A percentile compares a stretch with the other conserved stretches of the same genome.
phyloP scores from a whole-genome alignment of 2,797 vertebrate genomes.

The Clangula hyemalis region DNA sequence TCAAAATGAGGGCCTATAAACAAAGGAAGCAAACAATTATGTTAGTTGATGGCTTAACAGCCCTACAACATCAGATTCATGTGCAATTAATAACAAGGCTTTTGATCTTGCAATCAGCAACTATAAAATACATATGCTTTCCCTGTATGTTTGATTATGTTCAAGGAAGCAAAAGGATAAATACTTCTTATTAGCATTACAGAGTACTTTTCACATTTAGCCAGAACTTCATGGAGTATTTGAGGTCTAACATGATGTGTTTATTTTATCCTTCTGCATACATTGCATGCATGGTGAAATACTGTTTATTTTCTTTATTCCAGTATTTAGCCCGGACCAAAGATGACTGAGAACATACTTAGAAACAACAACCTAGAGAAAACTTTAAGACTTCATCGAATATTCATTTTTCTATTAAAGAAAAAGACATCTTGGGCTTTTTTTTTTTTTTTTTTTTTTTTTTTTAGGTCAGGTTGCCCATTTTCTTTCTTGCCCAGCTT shows the following conservation, averaged over 20 bases:
- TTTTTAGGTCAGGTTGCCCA: background rate
- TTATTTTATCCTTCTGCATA: background rate
- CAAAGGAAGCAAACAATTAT: constrained; percentile 56
- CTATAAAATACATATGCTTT: constrained; percentile 16
- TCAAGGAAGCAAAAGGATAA: constrained; percentile 30
- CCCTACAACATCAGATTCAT: constrained; percentile 25
- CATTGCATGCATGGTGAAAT: background rate
- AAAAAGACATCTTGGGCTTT: background rate
- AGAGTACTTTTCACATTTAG: constrained; percentile 2
- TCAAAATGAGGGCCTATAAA: background rate
- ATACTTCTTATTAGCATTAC: constrained; percentile 36
- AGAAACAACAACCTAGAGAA: background rate
- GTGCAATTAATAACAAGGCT: constrained; percentile 54
- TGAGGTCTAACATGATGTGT: background rate
- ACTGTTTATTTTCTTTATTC: constrained; percentile 28
- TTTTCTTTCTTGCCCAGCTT: constrained; percentile 4
- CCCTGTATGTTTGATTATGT: constrained; percentile 11
- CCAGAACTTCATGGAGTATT: background rate
- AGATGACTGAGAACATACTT: background rate
- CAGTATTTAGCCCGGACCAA: background rate
- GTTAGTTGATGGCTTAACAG: background rate
- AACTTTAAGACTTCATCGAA: background rate
- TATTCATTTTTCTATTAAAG: background rate
- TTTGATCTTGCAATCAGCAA: constrained; percentile 54
- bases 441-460: background rate